Evolutionary conservation across 2,888 invertebrate species (phyloP).

Genomic region (Hydraecia micacea): DNA sequence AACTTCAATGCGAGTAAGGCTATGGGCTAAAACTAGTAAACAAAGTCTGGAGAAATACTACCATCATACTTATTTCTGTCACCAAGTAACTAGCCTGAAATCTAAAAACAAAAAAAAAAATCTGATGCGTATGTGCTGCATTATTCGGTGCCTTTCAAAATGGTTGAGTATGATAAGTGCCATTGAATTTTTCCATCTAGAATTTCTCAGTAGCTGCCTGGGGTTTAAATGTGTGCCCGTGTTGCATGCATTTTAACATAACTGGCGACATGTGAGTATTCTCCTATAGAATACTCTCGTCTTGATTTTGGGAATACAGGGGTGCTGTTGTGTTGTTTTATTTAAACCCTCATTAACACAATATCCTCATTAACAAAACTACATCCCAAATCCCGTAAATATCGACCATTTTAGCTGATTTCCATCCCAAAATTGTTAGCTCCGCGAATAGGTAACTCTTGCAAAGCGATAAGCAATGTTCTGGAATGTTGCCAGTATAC

Average conservation of each 20-base stretch:
- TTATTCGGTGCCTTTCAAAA: background rate
- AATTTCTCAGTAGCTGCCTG: background rate
- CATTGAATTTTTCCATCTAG: background rate
- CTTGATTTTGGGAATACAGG: background rate
- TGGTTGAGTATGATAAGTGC: background rate
- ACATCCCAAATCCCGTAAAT: background rate
- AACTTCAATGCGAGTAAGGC: background rate
- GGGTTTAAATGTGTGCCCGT: no score
- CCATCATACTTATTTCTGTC: background rate
- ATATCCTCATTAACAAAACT: background rate
- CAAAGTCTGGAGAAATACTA: background rate
- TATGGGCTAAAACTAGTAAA: background rate
- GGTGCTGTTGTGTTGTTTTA: no score
- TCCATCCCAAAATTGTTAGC: conserved; percentile 44
- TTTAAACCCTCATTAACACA: background rate
- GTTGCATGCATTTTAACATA: background rate
- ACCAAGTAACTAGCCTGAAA: background rate
- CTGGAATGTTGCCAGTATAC: conserved; percentile 43
- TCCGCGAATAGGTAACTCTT: conserved; percentile 44
- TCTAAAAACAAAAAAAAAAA: no score
- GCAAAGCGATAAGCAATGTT: conserved; percentile 51
- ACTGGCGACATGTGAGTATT: background rate
- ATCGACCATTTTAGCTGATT: conserved; percentile 34
- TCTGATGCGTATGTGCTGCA: background rate
- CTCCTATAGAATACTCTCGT: no score